Conservation (phyloP, 2,888 invertebrate genomes). For the Dryomyza anilis region DNA sequence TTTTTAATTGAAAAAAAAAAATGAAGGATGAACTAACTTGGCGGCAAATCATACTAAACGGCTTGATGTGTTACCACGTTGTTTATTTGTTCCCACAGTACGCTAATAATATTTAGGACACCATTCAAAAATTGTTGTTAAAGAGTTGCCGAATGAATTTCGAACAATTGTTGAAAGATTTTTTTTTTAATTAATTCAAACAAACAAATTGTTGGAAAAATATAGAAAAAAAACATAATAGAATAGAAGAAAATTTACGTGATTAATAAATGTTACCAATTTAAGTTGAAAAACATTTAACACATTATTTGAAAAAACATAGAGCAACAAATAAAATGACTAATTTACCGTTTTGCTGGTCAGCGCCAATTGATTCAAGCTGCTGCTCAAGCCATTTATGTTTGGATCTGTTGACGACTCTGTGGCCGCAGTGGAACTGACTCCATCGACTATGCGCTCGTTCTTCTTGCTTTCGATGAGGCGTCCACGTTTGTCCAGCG, state of each 20-base stretch:
- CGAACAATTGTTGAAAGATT: constrained; percentile 17
- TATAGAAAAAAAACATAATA: constrained; percentile 10
- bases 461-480: constrained; percentile 25
- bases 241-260: constrained; percentile 4
- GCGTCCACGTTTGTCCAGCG: too few relatives aligned
- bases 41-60: constrained; percentile 59
- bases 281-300: constrained; percentile 5
- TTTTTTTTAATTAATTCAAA: too few relatives aligned
- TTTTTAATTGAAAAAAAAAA: constrained; percentile 10
- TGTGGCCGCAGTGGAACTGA: constrained; percentile 39
- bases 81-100: constrained; percentile 43
- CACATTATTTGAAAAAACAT: too few relatives aligned
- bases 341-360: constrained; percentile 54
- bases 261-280: neutral
- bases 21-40: constrained; percentile 53
- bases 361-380: constrained; percentile 52
- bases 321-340: neutral
- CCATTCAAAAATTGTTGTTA: constrained; percentile 17
- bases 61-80: constrained; percentile 57
- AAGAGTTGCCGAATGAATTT: constrained; percentile 12
- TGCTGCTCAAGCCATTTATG: constrained; percentile 51
- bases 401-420: constrained; percentile 46
- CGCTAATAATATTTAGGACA: constrained; percentile 36
- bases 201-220: constrained; percentile 12
- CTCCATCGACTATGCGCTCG: too few relatives aligned